phyloP scores from a whole-genome alignment of 2,888 invertebrate species.

The Lasioglossum zephyrum region DNA sequence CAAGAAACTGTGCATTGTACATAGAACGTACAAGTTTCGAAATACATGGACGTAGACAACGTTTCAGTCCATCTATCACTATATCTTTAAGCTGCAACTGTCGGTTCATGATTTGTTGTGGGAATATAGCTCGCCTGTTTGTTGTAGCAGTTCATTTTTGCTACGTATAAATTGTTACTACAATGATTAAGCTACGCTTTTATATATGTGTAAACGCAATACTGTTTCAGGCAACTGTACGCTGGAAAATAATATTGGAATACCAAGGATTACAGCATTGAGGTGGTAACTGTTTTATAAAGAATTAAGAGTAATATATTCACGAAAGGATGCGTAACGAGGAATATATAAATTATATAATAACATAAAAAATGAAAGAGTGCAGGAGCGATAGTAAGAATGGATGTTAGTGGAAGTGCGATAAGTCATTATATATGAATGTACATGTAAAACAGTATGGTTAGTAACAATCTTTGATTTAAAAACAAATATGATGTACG shows the following conservation, averaged over 20 bases:
- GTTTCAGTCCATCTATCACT: slow-evolving; percentile 39
- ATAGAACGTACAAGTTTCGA: slow-evolving; percentile 19
- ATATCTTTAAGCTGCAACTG: slow-evolving; percentile 61
- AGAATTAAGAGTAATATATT: slow-evolving; percentile 73
- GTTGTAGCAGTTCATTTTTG: slow-evolving; percentile 55
- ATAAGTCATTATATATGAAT: slow-evolving; percentile 64
- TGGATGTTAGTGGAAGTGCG: slow-evolving; percentile 59
- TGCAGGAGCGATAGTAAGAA: slow-evolving; percentile 47
- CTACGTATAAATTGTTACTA: slow-evolving; percentile 48
- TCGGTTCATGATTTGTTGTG: slow-evolving; percentile 48
- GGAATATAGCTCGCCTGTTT: slow-evolving; percentile 45
- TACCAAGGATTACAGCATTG: slow-evolving; percentile 54
- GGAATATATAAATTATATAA: slow-evolving; percentile 64
- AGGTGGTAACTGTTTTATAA: slow-evolving; percentile 71
- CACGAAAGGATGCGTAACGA: slow-evolving; percentile 50
- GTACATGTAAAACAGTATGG: slow-evolving; percentile 70
- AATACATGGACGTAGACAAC: slow-evolving; percentile 36
- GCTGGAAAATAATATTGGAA: slow-evolving; percentile 52
- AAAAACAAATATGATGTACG: slow-evolving; percentile 67
- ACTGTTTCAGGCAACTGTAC: slow-evolving; percentile 63
- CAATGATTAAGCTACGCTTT: slow-evolving; percentile 67
- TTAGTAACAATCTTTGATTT: slow-evolving; percentile 69
- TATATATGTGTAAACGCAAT: slow-evolving; percentile 61
- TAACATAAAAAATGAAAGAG: slow-evolving; percentile 38
- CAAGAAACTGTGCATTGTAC: slow-evolving; percentile 24